Evolutionary conservation across 2,888 invertebrate species (phyloP).

Genomic region (Cheilosia variabilis): DNA sequence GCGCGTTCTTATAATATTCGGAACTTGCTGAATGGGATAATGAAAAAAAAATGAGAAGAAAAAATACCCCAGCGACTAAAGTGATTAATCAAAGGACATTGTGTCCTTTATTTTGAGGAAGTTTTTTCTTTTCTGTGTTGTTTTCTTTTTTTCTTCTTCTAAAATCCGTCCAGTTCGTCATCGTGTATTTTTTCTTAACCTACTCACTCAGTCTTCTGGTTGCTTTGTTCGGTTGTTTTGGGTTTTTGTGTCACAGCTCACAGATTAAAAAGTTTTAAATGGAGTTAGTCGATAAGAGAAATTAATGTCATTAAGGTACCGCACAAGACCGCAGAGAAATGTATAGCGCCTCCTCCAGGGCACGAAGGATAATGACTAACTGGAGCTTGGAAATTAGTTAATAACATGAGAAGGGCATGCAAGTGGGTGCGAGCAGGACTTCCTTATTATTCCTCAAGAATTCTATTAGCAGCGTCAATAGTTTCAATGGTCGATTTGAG

Average conservation of each 20-base stretch:
- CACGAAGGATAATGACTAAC: conserved; percentile 61
- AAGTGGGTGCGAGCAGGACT: conserved; percentile 13
- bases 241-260: conserved; percentile 73
- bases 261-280: conserved; percentile 76
- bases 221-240: conserved; percentile 42
- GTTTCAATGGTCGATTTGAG: conserved; percentile 52
- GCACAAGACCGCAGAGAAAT: conserved; percentile 39
- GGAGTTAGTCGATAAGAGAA: conserved; percentile 75
- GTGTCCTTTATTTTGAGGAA: conserved; percentile 72
- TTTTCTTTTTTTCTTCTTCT: background rate
- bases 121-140: conserved; percentile 28
- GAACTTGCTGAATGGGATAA: conserved; percentile 58
- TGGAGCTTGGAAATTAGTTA: conserved; percentile 55
- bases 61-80: conserved; percentile 69
- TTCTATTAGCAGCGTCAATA: conserved; percentile 44
- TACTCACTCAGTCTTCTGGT: conserved; percentile 1
- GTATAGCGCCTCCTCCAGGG: conserved; percentile 28
- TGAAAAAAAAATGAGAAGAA: conserved; percentile 57
- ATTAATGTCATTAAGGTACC: conserved; percentile 74
- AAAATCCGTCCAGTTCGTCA: conserved; percentile 63
- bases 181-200: conserved; percentile 58
- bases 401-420: conserved; percentile 32
- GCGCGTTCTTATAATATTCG: conserved; percentile 56
- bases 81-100: conserved; percentile 74
- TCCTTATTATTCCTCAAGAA: conserved; percentile 39